Evolutionary conservation across 2,888 invertebrate species (phyloP).

Genomic region (Brachynemurus nebulosus): DNA sequence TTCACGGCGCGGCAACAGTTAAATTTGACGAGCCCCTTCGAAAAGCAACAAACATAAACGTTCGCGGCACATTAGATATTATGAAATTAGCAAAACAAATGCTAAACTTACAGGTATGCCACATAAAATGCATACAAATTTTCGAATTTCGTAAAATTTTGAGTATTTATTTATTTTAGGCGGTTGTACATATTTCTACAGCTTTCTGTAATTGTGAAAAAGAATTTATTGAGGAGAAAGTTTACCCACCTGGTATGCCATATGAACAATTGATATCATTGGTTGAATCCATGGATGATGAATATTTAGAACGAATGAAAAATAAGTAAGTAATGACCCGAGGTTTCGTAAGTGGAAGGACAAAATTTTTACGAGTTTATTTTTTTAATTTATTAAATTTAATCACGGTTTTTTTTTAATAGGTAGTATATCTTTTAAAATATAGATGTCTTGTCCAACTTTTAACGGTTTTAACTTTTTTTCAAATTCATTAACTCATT

Average conservation of each 20-base stretch:
- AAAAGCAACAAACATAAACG: constrained; percentile 53
- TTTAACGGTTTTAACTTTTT: too few species aligned
- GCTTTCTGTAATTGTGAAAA: constrained; percentile 22
- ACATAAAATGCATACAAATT: background rate
- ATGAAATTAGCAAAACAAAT: constrained; percentile 49
- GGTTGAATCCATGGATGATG: background rate
- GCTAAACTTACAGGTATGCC: constrained; percentile 45
- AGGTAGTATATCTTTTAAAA: too few species aligned
- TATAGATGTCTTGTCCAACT: too few species aligned
- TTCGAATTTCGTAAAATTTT: background rate
- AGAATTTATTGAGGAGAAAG: constrained; percentile 21
- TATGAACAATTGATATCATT: constrained; percentile 3
- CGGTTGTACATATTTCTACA: constrained; percentile 23
- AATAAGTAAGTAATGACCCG: constrained; percentile 27
- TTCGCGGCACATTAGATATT: constrained; percentile 48
- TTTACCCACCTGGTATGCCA: constrained; percentile 21
- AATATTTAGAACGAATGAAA: constrained; percentile 22
- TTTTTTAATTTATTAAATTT: too few species aligned
- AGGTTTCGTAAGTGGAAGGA: background rate
- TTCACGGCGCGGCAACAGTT: constrained; percentile 66
- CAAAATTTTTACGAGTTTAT: too few species aligned
- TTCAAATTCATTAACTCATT: too few species aligned
- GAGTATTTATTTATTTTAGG: constrained; percentile 17
- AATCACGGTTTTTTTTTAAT: too few species aligned
- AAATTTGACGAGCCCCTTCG: constrained; percentile 58